These are phyloP conservation scores for Cosmopolites sordidus DNA, from an alignment of 2,888 invertebrate species.

Conservation along the genomic window DNA sequence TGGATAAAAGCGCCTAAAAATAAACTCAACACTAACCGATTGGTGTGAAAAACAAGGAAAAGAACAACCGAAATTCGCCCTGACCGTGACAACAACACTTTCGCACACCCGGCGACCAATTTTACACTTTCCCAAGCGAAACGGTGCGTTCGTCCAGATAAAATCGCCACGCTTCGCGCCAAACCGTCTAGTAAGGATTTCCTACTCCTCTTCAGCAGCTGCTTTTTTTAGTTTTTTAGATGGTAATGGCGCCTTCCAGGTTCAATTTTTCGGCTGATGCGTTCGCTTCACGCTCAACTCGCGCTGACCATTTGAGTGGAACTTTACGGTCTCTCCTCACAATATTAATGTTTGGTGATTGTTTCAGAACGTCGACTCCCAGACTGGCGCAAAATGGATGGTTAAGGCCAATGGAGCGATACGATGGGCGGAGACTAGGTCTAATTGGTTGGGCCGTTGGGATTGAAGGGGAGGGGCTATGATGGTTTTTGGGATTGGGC, in stretches of 20 bases:
- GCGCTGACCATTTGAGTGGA: conserved; percentile 26
- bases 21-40: too few relatives aligned
- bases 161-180: conserved; percentile 11
- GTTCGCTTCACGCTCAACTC: conserved; percentile 20
- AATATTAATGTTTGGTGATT: conserved; percentile 17
- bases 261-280: conserved; percentile 22
- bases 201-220: neutral
- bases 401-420: conserved; percentile 18
- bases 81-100: too few relatives aligned
- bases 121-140: conserved; percentile 22
- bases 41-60: too few relatives aligned
- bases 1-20: too few relatives aligned
- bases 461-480: too few relatives aligned
- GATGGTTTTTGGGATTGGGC: too few relatives aligned
- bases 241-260: conserved; percentile 15
- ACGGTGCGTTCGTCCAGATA: conserved; percentile 23
- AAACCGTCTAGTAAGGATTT: neutral
- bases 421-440: conserved; percentile 8
- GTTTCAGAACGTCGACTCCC: conserved; percentile 8
- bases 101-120: conserved; percentile 12
- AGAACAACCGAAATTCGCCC: too few relatives aligned
- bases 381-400: conserved; percentile 16
- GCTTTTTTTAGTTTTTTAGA: conserved; percentile 17
- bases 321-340: conserved; percentile 12
- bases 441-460: conserved; percentile 9